Evolutionary conservation across 2,113 vertebrate species (phyloP).

Genomic region (Silurus meridionalis): DNA sequence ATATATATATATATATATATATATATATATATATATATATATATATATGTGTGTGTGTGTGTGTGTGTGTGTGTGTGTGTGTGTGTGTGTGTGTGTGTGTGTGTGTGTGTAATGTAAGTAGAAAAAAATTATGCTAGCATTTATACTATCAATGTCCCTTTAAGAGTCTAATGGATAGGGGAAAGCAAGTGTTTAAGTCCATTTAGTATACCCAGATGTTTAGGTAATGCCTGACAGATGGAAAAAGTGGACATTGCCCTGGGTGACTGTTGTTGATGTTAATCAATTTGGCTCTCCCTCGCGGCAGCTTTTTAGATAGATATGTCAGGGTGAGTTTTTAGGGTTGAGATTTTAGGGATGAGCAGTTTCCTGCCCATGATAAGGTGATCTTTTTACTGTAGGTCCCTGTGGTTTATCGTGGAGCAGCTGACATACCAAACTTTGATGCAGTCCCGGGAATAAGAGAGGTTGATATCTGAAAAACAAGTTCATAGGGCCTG

Average conservation of each 20-base stretch:
- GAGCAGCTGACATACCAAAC: neutral
- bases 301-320: neutral
- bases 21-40: too few relatives aligned
- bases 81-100: too few relatives aligned
- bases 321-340: too few relatives aligned
- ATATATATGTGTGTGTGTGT: too few relatives aligned
- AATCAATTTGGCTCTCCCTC: neutral
- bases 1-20: too few relatives aligned
- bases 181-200: neutral
- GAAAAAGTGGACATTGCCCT: neutral
- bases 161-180: neutral
- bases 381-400: neutral
- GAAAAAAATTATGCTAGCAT: neutral
- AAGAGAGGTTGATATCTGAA: neutral
- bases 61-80: too few relatives aligned
- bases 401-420: neutral
- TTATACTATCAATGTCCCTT: neutral
- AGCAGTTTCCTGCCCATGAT: neutral
- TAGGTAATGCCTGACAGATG: neutral
- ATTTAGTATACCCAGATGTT: neutral
- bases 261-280: neutral
- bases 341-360: neutral
- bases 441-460: neutral
- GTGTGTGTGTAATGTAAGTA: too few relatives aligned
- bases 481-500: neutral